Evolutionary conservation across 2,797 vertebrate species (phyloP).

Genomic region (Ptychobarbus kaznakovi): DNA sequence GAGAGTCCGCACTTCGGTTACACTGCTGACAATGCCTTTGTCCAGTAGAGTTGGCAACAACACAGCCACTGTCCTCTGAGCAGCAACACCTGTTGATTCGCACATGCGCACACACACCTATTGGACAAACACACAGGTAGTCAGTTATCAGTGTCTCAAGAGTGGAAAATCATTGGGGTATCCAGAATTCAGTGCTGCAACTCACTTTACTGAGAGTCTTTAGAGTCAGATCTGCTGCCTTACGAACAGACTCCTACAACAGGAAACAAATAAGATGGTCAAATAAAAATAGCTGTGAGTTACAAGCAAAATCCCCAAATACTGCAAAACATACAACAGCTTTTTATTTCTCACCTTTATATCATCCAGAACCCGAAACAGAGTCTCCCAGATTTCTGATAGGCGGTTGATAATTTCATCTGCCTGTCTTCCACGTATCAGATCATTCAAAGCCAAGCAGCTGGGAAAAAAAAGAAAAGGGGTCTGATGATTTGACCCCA

Average conservation of each 20-base stretch:
- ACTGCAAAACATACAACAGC: not conserved
- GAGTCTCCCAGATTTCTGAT: conserved; percentile 95
- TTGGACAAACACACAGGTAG: not conserved
- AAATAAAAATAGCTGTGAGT: not conserved
- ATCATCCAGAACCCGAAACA: conserved; percentile 98
- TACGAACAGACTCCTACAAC: conserved; percentile 92
- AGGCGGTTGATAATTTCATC: conserved; percentile 92
- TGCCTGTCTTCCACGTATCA: conserved; percentile 90
- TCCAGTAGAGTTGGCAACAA: conserved; percentile 93
- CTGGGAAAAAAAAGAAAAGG: conserved; percentile 70
- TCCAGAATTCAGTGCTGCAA: not conserved
- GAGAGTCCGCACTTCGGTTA: conserved; percentile 92
- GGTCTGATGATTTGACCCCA: not conserved
- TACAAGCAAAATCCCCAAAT: not conserved
- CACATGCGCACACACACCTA: conserved; percentile 97
- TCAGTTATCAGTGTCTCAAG: not conserved
- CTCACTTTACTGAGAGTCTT: conserved; percentile 98
- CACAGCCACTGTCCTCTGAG: conserved; percentile 88
- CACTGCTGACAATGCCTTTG: conserved; percentile 93
- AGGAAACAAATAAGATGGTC: conserved; percentile 56
- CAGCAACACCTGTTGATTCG: conserved; percentile 87
- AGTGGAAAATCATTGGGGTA: not conserved
- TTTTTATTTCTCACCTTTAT: conserved; percentile 86
- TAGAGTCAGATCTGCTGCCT: conserved; percentile 92
- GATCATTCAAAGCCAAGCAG: conserved; percentile 94